phyloP scores from a whole-genome alignment of 2,797 vertebrate genomes.

The Hyperoplus immaculatus region DNA sequence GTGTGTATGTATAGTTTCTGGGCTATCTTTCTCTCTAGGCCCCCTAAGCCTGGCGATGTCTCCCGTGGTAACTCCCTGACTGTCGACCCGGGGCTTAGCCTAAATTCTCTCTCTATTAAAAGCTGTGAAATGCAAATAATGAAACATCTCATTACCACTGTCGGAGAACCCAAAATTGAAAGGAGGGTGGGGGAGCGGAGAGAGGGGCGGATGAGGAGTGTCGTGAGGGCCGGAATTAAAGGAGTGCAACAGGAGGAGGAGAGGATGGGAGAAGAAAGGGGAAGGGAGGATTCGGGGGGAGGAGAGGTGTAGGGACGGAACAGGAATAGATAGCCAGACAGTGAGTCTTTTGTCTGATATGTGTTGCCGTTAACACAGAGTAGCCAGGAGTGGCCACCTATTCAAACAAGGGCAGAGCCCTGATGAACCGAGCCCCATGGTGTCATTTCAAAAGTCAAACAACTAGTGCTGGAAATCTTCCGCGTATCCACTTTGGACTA shows the following conservation, averaged over 20 bases:
- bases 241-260: conserved; percentile 44
- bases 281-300: not conserved
- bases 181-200: conserved; percentile 38
- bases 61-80: conserved; percentile 86
- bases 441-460: conserved; percentile 50
- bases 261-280: conserved; percentile 33
- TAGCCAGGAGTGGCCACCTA: conserved; percentile 51
- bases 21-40: conserved; percentile 81
- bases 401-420: conserved; percentile 65
- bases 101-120: conserved; percentile 90
- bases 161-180: conserved; percentile 82
- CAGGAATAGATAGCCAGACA: conserved; percentile 73
- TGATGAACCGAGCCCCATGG: conserved; percentile 26
- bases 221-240: conserved; percentile 54
- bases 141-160: conserved; percentile 89
- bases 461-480: not conserved
- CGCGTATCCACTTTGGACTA: not conserved
- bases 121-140: conserved; percentile 90
- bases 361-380: conserved; percentile 50
- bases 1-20: conserved; percentile 72
- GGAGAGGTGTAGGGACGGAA: conserved; percentile 27
- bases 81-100: conserved; percentile 88
- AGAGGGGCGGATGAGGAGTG: conserved; percentile 34
- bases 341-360: conserved; percentile 69
- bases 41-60: conserved; percentile 77